Evolutionary conservation across 1,140 invertebrate genomes (phyloP), one percentile per base, ranked within the genome.

Genomic region (Leptonema lineaticorne): DNA sequence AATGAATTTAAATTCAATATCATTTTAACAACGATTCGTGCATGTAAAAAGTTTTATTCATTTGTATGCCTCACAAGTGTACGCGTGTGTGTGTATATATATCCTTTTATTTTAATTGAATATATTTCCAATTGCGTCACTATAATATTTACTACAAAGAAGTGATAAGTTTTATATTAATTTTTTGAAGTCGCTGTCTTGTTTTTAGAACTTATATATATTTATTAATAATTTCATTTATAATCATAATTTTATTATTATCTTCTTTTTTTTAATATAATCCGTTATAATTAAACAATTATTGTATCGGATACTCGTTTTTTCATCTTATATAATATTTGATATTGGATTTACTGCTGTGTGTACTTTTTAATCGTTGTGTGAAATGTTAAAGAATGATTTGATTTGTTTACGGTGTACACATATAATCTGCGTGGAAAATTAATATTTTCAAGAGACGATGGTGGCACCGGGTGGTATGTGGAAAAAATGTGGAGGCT

Each of bases 361-460:
- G 37, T 41, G 16, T n/a, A 41, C 1, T 41, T 41, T 41, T 41
- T 41, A 41, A 41, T 16, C 37, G 37, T 41, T n/a, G n/a, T n/a
- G n/a, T n/a, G n/a, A n/a, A n/a, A n/a, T n/a, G n/a, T n/a, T n/a
- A 41, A 41, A 41, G 16, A 41, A 41, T 16, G 37, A 9, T 41
- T 41, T 41, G 11, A 14, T 41, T 33, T 33, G 5, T 33, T 33
- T 11, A 41, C 16, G n/a, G 20, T 14, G 27, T n/a, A 26, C 22
- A 53, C 24, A 53, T 18, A 22, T 11, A 53, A 26, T 20, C 22
- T 24, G 50, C 50, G 50, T 22, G 50, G n/a, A 53, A 53, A 53
- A 53, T 53, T 53, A 53, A 53, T 53, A 53, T 53, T 53, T 53
- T 53, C n/a, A 22, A n/a, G 11, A 45, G 5, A 33, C 37, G 37